These are phyloP conservation scores for Pterois miles DNA, from an alignment of 2,797 vertebrate species.

Conservation along the genomic window DNA sequence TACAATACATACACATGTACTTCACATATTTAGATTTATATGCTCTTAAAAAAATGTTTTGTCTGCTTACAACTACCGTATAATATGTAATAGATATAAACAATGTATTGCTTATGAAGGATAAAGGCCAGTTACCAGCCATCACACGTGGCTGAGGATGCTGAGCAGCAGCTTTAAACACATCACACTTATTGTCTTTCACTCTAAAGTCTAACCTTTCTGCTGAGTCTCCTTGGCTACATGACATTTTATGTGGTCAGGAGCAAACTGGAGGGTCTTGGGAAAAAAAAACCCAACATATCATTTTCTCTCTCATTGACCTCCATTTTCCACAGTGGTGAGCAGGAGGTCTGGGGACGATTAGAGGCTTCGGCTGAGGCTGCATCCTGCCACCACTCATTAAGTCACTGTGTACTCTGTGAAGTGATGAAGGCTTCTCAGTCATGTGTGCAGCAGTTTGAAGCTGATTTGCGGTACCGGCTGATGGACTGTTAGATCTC, in stretches of 20 bases:
- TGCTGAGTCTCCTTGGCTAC: neutral
- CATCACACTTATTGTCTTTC: neutral
- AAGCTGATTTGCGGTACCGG: neutral
- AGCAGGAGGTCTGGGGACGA: conserved; percentile 66
- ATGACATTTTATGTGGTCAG: conserved; percentile 34
- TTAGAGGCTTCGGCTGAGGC: conserved; percentile 70
- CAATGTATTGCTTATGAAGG: neutral
- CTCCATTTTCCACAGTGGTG: conserved; percentile 70
- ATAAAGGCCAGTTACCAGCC: neutral
- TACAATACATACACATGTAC: neutral
- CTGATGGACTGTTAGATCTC: neutral
- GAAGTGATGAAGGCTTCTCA: conserved; percentile 4
- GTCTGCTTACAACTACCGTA: neutral
- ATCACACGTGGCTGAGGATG: neutral
- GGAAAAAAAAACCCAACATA: conserved; percentile 37
- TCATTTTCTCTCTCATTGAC: conserved; percentile 63
- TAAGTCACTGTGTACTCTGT: conserved; percentile 19
- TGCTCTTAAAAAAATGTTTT: neutral
- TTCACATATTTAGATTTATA: neutral
- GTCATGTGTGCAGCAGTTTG: neutral
- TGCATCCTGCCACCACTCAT: conserved; percentile 57
- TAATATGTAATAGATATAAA: neutral
- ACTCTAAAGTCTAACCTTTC: conserved; percentile 9
- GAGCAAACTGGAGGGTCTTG: conserved; percentile 49
- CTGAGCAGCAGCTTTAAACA: neutral